phyloP scores from a whole-genome alignment of 2,113 vertebrate species.

The Cyprinus carpio region DNA sequence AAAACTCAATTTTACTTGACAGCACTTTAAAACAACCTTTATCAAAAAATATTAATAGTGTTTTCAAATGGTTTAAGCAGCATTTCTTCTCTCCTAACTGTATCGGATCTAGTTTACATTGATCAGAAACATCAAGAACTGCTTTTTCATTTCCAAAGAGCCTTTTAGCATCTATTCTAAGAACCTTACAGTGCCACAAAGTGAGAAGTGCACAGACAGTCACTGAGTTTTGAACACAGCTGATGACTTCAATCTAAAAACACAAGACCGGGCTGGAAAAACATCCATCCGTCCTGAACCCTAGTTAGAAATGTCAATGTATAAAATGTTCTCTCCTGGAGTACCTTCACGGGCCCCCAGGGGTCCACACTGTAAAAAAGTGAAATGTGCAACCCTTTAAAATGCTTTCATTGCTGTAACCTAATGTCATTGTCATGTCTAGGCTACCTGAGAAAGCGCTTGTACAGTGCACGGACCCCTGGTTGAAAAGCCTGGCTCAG shows the following conservation, averaged over 20 bases:
- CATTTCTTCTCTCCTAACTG: too few species aligned
- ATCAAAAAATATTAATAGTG: too few species aligned
- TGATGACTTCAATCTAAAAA: not conserved
- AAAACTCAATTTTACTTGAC: not conserved
- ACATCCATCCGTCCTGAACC: not conserved
- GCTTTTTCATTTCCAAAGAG: not conserved
- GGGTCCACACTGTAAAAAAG: slow-evolving; percentile 6
- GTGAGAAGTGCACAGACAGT: too few species aligned
- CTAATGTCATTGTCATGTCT: not conserved
- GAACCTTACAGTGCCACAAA: not conserved
- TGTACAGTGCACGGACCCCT: not conserved
- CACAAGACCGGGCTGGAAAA: not conserved
- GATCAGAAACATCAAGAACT: too few species aligned
- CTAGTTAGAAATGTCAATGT: too few species aligned
- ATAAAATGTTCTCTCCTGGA: too few species aligned
- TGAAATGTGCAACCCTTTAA: not conserved
- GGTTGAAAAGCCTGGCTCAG: not conserved
- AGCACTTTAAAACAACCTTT: not conserved
- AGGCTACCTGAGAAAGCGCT: not conserved
- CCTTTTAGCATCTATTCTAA: not conserved
- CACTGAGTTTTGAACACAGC: not conserved
- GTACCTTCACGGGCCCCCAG: not conserved
- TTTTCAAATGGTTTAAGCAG: too few species aligned
- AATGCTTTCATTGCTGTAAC: not conserved
- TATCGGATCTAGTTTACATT: too few species aligned